Percentiles rank a stretch among this genome's conserved stretches.
Conservation (phyloP, 1,140 invertebrate species). For the Zaprionus davidi region DNA sequence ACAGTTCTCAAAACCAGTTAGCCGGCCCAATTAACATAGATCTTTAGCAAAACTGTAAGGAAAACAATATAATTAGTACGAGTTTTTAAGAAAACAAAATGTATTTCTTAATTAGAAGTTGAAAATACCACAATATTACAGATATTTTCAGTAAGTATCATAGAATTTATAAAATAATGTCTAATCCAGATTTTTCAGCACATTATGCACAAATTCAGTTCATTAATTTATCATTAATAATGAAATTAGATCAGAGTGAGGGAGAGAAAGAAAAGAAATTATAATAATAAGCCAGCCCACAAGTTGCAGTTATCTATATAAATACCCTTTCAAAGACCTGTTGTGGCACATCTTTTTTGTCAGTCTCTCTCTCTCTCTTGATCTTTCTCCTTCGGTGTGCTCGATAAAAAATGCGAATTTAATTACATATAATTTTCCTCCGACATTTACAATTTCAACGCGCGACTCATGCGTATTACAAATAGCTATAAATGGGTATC, state of each 20-base stretch:
- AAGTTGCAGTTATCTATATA: slow-evolving; percentile 22
- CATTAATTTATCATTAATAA: neutral
- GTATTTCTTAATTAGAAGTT: neutral
- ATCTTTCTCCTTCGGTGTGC: neutral
- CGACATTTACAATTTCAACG: slow-evolving; percentile 65
- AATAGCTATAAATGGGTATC: slow-evolving; percentile 15
- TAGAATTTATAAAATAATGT: neutral
- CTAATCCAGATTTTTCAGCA: neutral
- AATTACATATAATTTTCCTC: slow-evolving; percentile 71
- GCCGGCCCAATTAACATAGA: neutral
- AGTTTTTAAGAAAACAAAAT: neutral
- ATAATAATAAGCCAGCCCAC: slow-evolving; percentile 2
- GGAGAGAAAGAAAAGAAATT: neutral
- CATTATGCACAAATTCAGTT: neutral
- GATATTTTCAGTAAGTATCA: neutral
- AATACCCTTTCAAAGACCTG: neutral
- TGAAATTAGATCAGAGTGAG: slow-evolving; percentile 15
- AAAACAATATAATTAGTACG: slow-evolving; percentile 1
- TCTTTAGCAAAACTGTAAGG: neutral
- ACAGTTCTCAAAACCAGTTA: neutral
- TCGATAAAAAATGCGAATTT: slow-evolving; percentile 74
- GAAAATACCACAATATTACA: neutral
- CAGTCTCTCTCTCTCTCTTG: neutral
- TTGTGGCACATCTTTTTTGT: slow-evolving; percentile 36
- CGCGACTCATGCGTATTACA: slow-evolving; percentile 4